phyloP scores from a whole-genome alignment of 2,797 vertebrate genomes.

The Fistularia commersonii region DNA sequence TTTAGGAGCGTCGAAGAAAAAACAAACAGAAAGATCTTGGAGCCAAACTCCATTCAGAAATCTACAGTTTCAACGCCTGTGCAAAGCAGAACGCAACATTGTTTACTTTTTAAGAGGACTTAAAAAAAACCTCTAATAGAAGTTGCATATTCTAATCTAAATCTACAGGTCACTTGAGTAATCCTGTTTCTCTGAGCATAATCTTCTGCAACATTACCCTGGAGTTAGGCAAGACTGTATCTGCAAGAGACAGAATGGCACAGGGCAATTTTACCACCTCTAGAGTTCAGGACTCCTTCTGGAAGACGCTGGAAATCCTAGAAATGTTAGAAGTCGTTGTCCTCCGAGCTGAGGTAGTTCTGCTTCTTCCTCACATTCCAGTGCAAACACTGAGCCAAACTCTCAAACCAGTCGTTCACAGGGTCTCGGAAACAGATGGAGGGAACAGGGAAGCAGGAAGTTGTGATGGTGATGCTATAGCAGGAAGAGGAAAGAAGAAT shows the following conservation, averaged over 20 bases:
- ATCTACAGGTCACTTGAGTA: neutral
- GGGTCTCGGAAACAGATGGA: conserved; percentile 83
- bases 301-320: neutral
- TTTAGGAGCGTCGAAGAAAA: too few species aligned
- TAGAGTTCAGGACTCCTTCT: neutral
- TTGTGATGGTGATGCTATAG: conserved; percentile 79
- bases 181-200: neutral
- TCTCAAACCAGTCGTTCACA: conserved; percentile 84
- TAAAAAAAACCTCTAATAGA: conserved; percentile 1
- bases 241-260: conserved; percentile 2
- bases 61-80: neutral
- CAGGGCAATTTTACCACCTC: conserved; percentile 6
- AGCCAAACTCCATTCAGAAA: conserved; percentile 35
- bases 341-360: conserved; percentile 81
- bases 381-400: conserved; percentile 80
- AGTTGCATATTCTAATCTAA: neutral
- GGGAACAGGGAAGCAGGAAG: conserved; percentile 80
- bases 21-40: too few species aligned
- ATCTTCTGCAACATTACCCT: neutral
- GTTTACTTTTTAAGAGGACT: neutral
- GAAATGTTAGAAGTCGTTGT: conserved; percentile 68
- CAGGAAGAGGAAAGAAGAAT: neutral
- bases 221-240: conserved; percentile 12
- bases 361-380: conserved; percentile 85
- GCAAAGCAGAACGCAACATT: too few species aligned